Evolutionary conservation across 2,113 vertebrate genomes (phyloP), one percentile per base, ranked within the genome.

Genomic region (Nothocercus nigrocapillus): DNA sequence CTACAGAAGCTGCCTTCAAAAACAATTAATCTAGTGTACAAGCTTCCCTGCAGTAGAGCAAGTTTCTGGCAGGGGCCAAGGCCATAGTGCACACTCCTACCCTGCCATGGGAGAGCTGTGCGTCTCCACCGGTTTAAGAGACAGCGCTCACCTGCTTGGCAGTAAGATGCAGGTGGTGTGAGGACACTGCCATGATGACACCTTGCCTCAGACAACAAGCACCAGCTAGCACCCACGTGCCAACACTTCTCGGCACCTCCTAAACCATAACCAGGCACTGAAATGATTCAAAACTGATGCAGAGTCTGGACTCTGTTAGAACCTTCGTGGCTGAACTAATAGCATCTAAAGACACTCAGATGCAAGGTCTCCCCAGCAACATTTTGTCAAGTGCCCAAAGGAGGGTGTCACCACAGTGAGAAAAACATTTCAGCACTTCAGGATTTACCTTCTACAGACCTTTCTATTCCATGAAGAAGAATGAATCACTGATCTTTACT

Each of bases 201-300:
- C 8, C 4, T 49, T 20, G 56, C n/a, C 30, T 56, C 16, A 53
- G n/a, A 36, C 36, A 32, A 72, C 0, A 0, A 28, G 25, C 42
- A 22, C n/a, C 25, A 14, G 9, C 49, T 9, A 49, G 1, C 4
- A 10, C 20, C 47, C 42, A 7, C 20, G 32, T 13, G 45, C n/a
- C 47, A 64, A 30, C 0, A 2, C 19, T 38, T 27, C 25, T 5
- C 22, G 30, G 38, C 25, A 38, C 36, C 54, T 38, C 36, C n/a
- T 30, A 14, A 69, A 38, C n/a, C 58, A 22, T 27, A 74, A 59
- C 1, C 27, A 36, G 72, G 51, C 7, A 59, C 6, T 30, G 21
- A 15, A 25, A 59, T 6, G 19, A 69, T 6, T 11, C 15, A 51
- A 76, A 91, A 79, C 0, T 8, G 27, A 56, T 54, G 34, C 27